Percentiles rank a stretch among this genome's conserved stretches.
These are phyloP conservation scores for Urophycis tenuis DNA, from an alignment of 2,797 vertebrate species.

Conservation along the genomic window DNA sequence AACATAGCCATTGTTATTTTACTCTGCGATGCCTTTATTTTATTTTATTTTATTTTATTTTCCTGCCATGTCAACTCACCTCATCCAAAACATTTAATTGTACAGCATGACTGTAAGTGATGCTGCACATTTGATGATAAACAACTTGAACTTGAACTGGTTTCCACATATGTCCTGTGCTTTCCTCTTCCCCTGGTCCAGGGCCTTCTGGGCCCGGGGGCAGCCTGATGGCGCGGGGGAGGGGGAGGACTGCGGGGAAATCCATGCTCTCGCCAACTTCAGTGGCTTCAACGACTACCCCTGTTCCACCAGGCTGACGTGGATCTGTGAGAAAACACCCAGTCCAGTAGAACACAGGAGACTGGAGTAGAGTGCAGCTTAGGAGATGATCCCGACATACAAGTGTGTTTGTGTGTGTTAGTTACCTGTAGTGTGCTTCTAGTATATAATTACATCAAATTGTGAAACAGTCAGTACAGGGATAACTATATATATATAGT, in stretches of 20 bases:
- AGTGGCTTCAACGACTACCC: slow-evolving; percentile 34
- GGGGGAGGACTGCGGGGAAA: slow-evolving; percentile 41
- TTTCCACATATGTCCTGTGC: neutral
- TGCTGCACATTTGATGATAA: too few relatives aligned
- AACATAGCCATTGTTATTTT: neutral
- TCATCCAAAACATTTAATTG: too few relatives aligned
- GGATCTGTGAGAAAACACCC: slow-evolving; percentile 43
- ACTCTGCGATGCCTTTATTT: too few relatives aligned
- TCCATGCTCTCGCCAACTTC: slow-evolving; percentile 5
- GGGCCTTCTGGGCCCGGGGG: slow-evolving; percentile 30
- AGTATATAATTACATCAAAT: too few relatives aligned
- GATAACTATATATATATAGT: too few relatives aligned
- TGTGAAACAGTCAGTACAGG: too few relatives aligned
- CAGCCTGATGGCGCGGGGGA: slow-evolving; percentile 31
- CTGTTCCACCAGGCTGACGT: slow-evolving; percentile 10
- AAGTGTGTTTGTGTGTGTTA: neutral
- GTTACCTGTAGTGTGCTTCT: too few relatives aligned
- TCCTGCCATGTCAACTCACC: too few relatives aligned
- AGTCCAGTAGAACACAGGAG: neutral
- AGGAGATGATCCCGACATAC: neutral
- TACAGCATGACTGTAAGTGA: too few relatives aligned
- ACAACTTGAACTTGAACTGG: neutral
- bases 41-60: too few relatives aligned
- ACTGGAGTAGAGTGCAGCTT: neutral
- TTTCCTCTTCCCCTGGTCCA: slow-evolving; percentile 2